Percentiles rank a stretch among this genome's conserved stretches.
Conservation (phyloP, 1,140 invertebrate genomes). For the Solenopsis invicta region DNA sequence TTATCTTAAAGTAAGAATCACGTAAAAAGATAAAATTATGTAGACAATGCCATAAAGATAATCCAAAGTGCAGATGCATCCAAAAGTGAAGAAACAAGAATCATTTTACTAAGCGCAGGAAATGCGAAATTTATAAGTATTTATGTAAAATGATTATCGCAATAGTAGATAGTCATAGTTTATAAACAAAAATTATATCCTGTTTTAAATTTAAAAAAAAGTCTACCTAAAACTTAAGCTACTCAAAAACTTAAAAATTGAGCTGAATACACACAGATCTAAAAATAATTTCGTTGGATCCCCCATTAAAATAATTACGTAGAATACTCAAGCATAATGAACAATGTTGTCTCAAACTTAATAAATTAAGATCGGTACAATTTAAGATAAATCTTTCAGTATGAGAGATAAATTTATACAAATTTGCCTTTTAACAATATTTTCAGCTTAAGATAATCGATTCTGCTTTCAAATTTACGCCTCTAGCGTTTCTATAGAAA, state of each 20-base stretch:
- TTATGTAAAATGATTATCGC: background rate
- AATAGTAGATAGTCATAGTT: background rate
- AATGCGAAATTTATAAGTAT: background rate
- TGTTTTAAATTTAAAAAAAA: background rate
- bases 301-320: too few relatives aligned
- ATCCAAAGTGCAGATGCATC: background rate
- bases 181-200: background rate
- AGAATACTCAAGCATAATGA: too few relatives aligned
- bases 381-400: constrained; percentile 12
- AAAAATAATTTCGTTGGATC: too few relatives aligned
- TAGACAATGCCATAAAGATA: constrained; percentile 31
- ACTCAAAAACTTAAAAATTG: too few relatives aligned
- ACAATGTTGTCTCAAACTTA: background rate
- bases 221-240: too few relatives aligned
- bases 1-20: constrained; percentile 10
- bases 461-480: constrained; percentile 26
- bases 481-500: constrained; percentile 24
- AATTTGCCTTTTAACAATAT: background rate
- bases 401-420: background rate
- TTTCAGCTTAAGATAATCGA: background rate
- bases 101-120: background rate
- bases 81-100: background rate
- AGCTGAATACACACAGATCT: too few relatives aligned
- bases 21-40: background rate
- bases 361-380: background rate